These are phyloP conservation scores for Pheosia tremula DNA, from an alignment of 2,888 invertebrate species.

Conservation along the genomic window DNA sequence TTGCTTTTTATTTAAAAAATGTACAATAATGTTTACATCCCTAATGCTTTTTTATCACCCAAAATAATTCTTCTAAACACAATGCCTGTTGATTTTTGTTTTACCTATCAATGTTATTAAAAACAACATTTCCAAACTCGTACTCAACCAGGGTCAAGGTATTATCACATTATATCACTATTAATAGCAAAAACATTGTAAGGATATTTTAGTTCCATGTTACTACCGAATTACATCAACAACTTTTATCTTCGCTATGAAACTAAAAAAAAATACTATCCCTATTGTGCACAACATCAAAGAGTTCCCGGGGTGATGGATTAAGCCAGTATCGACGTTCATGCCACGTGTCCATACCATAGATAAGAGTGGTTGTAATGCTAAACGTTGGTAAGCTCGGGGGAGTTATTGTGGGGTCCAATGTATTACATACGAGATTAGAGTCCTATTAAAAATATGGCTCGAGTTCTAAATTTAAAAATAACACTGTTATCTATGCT, in stretches of 20 bases:
- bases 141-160: too few relatives aligned
- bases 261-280: conserved; percentile 43
- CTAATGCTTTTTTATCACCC: too few relatives aligned
- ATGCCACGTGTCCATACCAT: conserved; percentile 60
- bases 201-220: too few relatives aligned
- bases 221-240: background rate
- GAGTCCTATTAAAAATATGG: background rate
- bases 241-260: conserved; percentile 35
- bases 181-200: too few relatives aligned
- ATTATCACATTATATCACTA: too few relatives aligned
- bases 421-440: conserved; percentile 18
- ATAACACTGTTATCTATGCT: background rate
- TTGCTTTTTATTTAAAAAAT: too few relatives aligned
- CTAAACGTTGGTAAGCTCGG: conserved; percentile 35
- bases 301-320: conserved; percentile 75
- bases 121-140: too few relatives aligned
- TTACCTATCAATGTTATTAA: too few relatives aligned
- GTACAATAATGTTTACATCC: too few relatives aligned
- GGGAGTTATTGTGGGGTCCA: conserved; percentile 17
- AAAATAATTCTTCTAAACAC: too few relatives aligned
- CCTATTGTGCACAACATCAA: conserved; percentile 68
- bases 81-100: too few relatives aligned
- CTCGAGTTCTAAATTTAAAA: conserved; percentile 3
- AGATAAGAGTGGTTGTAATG: conserved; percentile 57
- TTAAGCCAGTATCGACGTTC: conserved; percentile 65